Evolutionary conservation across 2,888 invertebrate species (phyloP).

Genomic region (Cloeon dipterum): DNA sequence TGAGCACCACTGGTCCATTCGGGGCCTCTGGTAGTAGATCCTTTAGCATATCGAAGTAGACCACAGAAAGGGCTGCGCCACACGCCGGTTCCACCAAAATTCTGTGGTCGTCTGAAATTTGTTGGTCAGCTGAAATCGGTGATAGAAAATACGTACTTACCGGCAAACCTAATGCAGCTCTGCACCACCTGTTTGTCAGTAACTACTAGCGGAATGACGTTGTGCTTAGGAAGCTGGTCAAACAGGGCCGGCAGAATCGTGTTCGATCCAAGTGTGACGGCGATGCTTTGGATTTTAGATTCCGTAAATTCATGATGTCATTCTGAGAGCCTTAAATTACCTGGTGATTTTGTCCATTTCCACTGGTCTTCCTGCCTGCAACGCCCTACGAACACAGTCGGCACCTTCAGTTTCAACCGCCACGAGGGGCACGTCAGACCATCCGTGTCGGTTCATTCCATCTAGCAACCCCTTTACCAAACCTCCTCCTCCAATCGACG

Average conservation of each 20-base stretch:
- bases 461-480: conserved; percentile 17
- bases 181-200: conserved; percentile 18
- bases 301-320: too few relatives aligned
- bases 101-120: conserved; percentile 20
- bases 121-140: neutral
- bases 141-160: too few relatives aligned
- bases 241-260: conserved; percentile 15
- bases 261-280: conserved; percentile 19
- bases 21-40: conserved; percentile 12
- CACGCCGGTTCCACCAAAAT: conserved; percentile 24
- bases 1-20: conserved; percentile 16
- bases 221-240: conserved; percentile 13
- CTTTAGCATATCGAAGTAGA: conserved; percentile 17
- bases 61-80: conserved; percentile 21
- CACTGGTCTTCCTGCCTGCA: conserved; percentile 17
- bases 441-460: conserved; percentile 13
- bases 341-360: conserved; percentile 18
- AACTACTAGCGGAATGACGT: conserved; percentile 17
- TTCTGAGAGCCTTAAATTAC: too few relatives aligned
- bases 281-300: conserved; percentile 18
- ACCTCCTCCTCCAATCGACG: conserved; percentile 24
- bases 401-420: conserved; percentile 24
- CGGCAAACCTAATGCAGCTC: conserved; percentile 18
- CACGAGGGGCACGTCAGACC: conserved; percentile 18
- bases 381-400: conserved; percentile 18